These are phyloP conservation scores for Hypotaenidia okinawae DNA, from an alignment of 2,797 vertebrate genomes.

Conservation along the genomic window DNA sequence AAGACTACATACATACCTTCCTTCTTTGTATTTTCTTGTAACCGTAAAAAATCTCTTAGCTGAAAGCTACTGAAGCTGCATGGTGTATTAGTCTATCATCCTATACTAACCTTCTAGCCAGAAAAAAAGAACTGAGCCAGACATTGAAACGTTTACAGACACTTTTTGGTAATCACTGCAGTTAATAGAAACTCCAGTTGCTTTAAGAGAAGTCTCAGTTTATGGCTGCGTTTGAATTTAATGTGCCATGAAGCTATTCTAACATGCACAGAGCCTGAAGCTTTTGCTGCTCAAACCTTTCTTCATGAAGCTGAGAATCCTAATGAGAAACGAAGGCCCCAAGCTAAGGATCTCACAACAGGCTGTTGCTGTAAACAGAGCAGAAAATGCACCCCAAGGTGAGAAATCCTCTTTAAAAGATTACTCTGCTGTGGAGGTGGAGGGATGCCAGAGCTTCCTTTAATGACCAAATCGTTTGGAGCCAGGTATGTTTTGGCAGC, in stretches of 20 bases:
- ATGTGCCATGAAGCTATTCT: conserved; percentile 30
- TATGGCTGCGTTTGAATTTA: conserved; percentile 22
- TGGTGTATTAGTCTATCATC: not conserved
- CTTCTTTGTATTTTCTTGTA: not conserved
- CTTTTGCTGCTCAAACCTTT: conserved; percentile 40
- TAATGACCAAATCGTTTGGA: not conserved
- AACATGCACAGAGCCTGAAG: not conserved
- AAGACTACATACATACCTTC: not conserved
- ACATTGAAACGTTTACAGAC: conserved; percentile 34
- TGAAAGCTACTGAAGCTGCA: not conserved
- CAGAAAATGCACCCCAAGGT: conserved; percentile 40
- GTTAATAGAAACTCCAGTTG: conserved; percentile 50
- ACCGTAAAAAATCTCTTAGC: not conserved
- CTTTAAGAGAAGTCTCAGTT: conserved; percentile 44
- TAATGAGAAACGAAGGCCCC: conserved; percentile 29
- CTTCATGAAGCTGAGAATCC: not conserved
- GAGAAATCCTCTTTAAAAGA: conserved; percentile 35
- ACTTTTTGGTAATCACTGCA: conserved; percentile 37
- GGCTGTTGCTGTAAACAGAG: conserved; percentile 25
- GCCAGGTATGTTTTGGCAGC: not conserved
- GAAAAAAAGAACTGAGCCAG: conserved; percentile 19
- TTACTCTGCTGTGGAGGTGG: not conserved
- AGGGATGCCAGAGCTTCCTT: not conserved
- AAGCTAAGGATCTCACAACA: not conserved
- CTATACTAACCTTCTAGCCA: conserved; percentile 3